Evolutionary conservation across 2,888 invertebrate species (phyloP), one percentile per base, ranked within the genome.

Genomic region (Chymomyza fuscimana): DNA sequence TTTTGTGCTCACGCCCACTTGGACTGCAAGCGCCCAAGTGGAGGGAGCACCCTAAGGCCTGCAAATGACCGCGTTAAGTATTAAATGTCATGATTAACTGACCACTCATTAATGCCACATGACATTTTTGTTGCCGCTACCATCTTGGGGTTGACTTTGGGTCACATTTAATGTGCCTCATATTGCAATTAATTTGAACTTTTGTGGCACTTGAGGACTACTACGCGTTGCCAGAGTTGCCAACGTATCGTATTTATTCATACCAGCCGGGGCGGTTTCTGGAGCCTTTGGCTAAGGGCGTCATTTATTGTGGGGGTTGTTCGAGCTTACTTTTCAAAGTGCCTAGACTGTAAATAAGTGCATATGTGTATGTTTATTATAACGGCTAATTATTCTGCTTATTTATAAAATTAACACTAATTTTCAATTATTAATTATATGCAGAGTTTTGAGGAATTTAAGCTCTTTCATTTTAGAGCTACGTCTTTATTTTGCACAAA

Each of bases 151-250:
- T 61, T 32, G 36, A 15, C 40, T 40, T 46, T 65, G 84, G 81
- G 84, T 87, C 86, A 77, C 77, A 87, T 86, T 83, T 83, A 87
- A 83, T 87, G 78, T 72, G 71, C 76, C 84, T 83, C 82, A 78
- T 76, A 86, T 83, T 83, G 88, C 82, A 87, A 83, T 87, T 83
- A 86, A 83, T 87, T 86, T 83, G 86, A 87, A 83, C 82, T 81
- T 25, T 60, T 15, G 29, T 56, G 12, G 15, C 40, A 50, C 36
- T 46, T 40, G 25, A 40, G 40, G 54, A 9, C 32, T 46, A 12
- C 3, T 0, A 46, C 2, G 40, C 10, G 40, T 46, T 32, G 9
- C 40, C 40, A 46, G 40, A 54, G 54, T 54, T 54, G 54, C 54
- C 54, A 54, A 54, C 16, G 7, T 54, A 54, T 22, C 22, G 19